Conservation (phyloP, 2,888 invertebrate species). For the Norana najaformis region DNA sequence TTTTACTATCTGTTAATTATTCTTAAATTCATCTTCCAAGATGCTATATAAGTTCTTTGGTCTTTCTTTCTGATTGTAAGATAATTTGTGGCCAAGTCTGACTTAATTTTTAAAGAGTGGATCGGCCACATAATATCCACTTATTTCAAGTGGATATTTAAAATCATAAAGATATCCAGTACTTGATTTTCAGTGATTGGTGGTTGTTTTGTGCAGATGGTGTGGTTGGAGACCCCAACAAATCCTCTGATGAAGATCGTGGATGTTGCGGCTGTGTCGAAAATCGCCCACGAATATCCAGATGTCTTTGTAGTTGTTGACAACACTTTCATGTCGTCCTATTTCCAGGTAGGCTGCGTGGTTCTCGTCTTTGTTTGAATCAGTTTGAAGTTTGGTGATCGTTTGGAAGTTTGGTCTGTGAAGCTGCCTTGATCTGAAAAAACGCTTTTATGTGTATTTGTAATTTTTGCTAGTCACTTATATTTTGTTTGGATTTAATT, state of each 20-base stretch:
- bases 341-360: constrained; percentile 70
- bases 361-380: background rate
- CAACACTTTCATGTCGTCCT: constrained; percentile 89
- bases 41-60: background rate
- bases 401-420: background rate
- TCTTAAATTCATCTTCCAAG: background rate
- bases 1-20: too few relatives aligned
- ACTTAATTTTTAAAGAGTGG: background rate
- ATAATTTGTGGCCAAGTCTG: background rate
- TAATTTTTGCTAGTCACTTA: too few relatives aligned
- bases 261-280: constrained; percentile 77
- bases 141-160: background rate
- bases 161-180: background rate
- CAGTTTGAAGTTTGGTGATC: too few relatives aligned
- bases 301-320: constrained; percentile 80
- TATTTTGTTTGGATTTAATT: too few relatives aligned
- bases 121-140: too few relatives aligned
- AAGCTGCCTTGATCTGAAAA: too few relatives aligned
- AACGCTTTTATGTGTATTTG: too few relatives aligned
- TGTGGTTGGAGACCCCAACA: constrained; percentile 96
- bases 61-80: background rate
- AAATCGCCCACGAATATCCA: constrained; percentile 66
- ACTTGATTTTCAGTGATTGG: background rate
- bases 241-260: constrained; percentile 89
- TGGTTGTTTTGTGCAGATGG: constrained; percentile 60